Conservation (phyloP, 2,113 vertebrate genomes). For the Pseudolaguvia tuberculata region DNA sequence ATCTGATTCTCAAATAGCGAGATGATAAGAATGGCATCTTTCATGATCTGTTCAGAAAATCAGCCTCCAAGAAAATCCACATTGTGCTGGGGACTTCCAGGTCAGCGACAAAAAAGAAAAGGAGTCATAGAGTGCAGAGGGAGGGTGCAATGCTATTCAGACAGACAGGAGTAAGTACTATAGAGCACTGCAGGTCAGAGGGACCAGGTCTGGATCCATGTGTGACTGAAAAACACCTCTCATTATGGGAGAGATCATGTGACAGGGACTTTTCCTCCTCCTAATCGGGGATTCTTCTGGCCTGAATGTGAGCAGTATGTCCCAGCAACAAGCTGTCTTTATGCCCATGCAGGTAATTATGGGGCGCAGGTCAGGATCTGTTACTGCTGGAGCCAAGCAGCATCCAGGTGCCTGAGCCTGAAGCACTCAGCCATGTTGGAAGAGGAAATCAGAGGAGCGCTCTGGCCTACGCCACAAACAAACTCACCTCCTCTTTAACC, state of each 20-base stretch:
- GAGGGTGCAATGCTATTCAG: slow-evolving; percentile 53
- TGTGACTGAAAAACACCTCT: slow-evolving; percentile 44
- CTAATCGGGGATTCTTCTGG: slow-evolving; percentile 55
- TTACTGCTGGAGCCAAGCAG: slow-evolving; percentile 67
- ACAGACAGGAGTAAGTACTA: slow-evolving; percentile 27
- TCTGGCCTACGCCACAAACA: slow-evolving; percentile 58
- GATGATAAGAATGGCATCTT: slow-evolving; percentile 52
- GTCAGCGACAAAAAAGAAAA: slow-evolving; percentile 42
- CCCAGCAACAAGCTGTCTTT: slow-evolving; percentile 77
- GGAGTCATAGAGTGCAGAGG: slow-evolving; percentile 44
- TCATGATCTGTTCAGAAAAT: slow-evolving; percentile 45
- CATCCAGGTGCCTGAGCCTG: slow-evolving; percentile 61
- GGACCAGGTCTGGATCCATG: slow-evolving; percentile 48
- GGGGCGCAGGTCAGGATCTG: slow-evolving; percentile 76
- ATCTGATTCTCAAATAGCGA: slow-evolving; percentile 35
- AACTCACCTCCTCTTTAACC: slow-evolving; percentile 51
- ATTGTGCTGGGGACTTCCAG: slow-evolving; percentile 46
- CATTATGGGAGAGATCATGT: slow-evolving; percentile 54
- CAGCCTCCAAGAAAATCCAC: slow-evolving; percentile 38
- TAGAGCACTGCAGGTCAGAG: slow-evolving; percentile 42
- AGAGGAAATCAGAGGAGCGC: slow-evolving; percentile 61
- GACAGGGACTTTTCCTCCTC: slow-evolving; percentile 53
- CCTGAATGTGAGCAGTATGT: slow-evolving; percentile 69
- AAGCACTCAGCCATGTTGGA: slow-evolving; percentile 59
- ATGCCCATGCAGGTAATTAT: slow-evolving; percentile 77